phyloP scores from a whole-genome alignment of 2,888 invertebrate species.

The Bhutanitis thaidina region DNA sequence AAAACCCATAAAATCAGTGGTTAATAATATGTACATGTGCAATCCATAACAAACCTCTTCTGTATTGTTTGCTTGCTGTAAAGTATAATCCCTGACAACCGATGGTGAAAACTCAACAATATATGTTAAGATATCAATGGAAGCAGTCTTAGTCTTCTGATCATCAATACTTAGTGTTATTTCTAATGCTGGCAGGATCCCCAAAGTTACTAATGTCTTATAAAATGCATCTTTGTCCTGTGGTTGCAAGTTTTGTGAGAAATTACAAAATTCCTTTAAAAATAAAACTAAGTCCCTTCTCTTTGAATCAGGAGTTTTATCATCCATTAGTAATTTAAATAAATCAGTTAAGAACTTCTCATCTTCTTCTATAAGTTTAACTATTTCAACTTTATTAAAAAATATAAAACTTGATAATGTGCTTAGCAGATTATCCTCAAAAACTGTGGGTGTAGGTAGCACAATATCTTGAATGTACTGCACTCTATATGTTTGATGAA shows the following conservation, averaged over 20 bases:
- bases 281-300: constrained; percentile 97
- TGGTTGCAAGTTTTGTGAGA: constrained; percentile 98
- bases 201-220: constrained; percentile 93
- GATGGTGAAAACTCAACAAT: constrained; percentile 99
- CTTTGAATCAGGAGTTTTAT: constrained; percentile 90
- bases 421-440: constrained; percentile 99
- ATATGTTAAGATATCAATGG: constrained; percentile 98
- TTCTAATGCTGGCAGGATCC: constrained; percentile 93
- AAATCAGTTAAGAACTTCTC: constrained; percentile 97
- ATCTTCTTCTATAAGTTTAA: constrained; percentile 98
- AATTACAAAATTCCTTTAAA: constrained; percentile 99
- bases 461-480: constrained; percentile 99
- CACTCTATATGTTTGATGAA: constrained; percentile 99
- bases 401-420: constrained; percentile 99
- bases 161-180: constrained; percentile 95
- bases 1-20: neutral
- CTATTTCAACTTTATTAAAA: constrained; percentile 99
- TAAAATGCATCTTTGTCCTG: constrained; percentile 98
- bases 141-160: constrained; percentile 95
- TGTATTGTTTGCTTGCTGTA: constrained; percentile 93
- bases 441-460: constrained; percentile 98
- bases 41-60: constrained; percentile 85
- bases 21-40: neutral
- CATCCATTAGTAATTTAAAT: constrained; percentile 95
- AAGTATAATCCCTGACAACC: constrained; percentile 96